Base-by-base conservation (phyloP, 2,113 vertebrate species). In the Greenwoodochromis staneri region DNA sequence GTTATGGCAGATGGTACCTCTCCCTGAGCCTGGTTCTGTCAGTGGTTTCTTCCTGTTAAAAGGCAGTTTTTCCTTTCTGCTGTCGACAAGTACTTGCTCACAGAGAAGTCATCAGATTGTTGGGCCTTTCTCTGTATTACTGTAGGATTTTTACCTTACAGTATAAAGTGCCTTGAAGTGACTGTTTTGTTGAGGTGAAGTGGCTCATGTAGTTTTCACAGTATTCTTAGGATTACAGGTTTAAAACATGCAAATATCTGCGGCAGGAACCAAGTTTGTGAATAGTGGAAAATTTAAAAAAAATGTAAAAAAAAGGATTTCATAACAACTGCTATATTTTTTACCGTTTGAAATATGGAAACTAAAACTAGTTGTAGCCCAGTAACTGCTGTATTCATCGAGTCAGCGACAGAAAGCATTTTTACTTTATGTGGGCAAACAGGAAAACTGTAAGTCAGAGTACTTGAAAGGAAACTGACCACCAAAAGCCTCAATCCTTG, bases 221-320 rank as follows among this genome's bases (percentile, higher is more conserved):
- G 34, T 40, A 24, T 55, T 55, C 19, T 40, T 40, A 24, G 34
- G 31, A 80, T 54, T 80, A 24, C 29, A 80, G 6, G 51, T 54
- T 4, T 38, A 8, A 81, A 81, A 27, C 11, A 8, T 17, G 14
- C 13, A 78, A 49, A 73, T 45, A 45, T 47, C 69, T 47, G 9
- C 0, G 2, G 14, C 0, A 31, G 14, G 9, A 76, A 47, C 24
- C 9, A 73, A 47, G 40, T 73, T 17, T 73, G 38, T 45, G 38
- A 73, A 45, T 4, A 73, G 38, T 73, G 38, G 8, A 2, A 27
- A 45, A 24, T n/a, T 0, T 0, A 19, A 51, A 45, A 45, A 8
- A 4, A 27, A 27, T 27, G 27, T 27, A 54, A 6, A 34, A 7
- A 14, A 69, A 8, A 8, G 7, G 11, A 24, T 71, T 71, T 42